These are phyloP conservation scores for Dicaeum eximium DNA, from an alignment of 2,113 vertebrate species.

Conservation along the genomic window DNA sequence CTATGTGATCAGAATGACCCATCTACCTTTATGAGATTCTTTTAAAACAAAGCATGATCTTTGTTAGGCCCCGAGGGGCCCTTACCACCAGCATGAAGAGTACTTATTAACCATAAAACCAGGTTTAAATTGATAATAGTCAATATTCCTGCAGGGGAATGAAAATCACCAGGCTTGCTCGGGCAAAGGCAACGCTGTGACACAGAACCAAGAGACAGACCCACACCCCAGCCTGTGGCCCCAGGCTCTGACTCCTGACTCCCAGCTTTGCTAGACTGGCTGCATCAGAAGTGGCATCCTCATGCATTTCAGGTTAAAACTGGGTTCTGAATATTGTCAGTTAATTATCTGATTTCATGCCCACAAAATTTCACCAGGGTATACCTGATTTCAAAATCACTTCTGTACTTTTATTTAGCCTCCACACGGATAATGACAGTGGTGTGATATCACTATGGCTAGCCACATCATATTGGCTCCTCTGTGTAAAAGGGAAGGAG, in stretches of 20 bases:
- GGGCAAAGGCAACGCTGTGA: neutral
- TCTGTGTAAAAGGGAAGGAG: neutral
- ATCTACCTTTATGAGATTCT: constrained; percentile 31
- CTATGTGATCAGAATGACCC: constrained; percentile 15
- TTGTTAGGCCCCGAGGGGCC: neutral
- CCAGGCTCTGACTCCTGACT: neutral
- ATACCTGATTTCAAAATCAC: neutral
- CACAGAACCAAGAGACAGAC: neutral
- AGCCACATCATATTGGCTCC: neutral
- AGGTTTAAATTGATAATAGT: constrained; percentile 4
- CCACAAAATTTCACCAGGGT: neutral
- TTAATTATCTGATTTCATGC: neutral
- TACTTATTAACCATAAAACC: constrained; percentile 7
- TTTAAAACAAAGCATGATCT: constrained; percentile 30
- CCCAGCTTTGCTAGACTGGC: neutral
- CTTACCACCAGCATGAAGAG: neutral
- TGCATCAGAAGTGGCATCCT: neutral
- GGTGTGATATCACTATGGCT: neutral
- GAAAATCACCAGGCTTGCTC: neutral
- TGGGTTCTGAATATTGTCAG: neutral
- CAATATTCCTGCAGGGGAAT: neutral
- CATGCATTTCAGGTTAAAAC: neutral
- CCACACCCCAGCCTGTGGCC: neutral
- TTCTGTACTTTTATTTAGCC: neutral
- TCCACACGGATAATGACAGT: neutral